Conservation (phyloP, 2,888 invertebrate genomes). For the Drosophila sordidapex region DNA sequence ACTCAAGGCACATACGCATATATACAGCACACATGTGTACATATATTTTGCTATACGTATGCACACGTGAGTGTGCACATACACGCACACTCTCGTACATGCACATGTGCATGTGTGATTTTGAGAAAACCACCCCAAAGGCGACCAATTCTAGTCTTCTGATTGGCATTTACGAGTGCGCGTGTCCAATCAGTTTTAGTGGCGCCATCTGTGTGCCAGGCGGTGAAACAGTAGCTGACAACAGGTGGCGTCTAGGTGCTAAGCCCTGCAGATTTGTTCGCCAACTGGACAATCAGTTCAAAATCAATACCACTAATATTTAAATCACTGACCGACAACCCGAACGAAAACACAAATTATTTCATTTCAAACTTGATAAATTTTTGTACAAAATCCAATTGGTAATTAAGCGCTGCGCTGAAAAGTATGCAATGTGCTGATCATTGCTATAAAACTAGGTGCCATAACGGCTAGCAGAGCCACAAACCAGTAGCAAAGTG, state of each 20-base stretch:
- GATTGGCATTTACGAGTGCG: slow-evolving; percentile 78
- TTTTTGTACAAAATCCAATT: neutral
- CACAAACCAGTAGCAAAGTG: slow-evolving; percentile 16
- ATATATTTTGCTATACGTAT: neutral
- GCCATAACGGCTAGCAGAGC: slow-evolving; percentile 32
- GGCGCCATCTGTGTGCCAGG: slow-evolving; percentile 62
- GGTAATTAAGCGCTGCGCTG: slow-evolving; percentile 9
- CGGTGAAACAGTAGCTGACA: slow-evolving; percentile 48
- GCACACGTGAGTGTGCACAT: neutral
- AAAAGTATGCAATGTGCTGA: slow-evolving; percentile 59
- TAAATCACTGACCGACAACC: neutral
- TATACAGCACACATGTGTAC: neutral
- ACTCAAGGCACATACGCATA: neutral
- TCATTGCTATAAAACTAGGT: slow-evolving; percentile 43
- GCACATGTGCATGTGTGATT: slow-evolving; percentile 25
- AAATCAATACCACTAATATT: neutral
- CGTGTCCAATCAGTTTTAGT: slow-evolving; percentile 63
- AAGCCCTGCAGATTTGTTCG: neutral
- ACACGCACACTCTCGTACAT: slow-evolving; percentile 14
- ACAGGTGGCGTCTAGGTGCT: slow-evolving; percentile 62
- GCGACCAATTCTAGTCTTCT: slow-evolving; percentile 60
- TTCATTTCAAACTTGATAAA: neutral
- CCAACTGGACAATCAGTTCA: slow-evolving; percentile 9
- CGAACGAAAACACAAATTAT: neutral
- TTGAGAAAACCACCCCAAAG: slow-evolving; percentile 67